phyloP scores from a whole-genome alignment of 2,113 vertebrate genomes.

The Cyanoliseus patagonus region DNA sequence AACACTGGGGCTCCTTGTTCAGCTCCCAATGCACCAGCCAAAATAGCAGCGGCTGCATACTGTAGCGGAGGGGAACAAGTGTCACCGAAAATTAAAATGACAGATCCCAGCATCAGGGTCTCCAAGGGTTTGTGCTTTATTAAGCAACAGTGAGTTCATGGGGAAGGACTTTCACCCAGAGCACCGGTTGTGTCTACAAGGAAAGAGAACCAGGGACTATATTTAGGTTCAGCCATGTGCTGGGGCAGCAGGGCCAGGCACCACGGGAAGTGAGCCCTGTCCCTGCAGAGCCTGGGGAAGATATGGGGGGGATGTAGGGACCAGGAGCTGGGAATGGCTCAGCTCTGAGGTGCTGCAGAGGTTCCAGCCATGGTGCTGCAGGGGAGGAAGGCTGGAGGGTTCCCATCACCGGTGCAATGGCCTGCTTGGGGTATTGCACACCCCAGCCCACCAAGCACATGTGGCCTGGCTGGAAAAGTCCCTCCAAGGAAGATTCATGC shows the following conservation, averaged over 20 bases:
- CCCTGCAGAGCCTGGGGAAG: neutral
- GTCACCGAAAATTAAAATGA: constrained; percentile 30
- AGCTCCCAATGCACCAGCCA: neutral
- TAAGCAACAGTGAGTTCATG: constrained; percentile 63
- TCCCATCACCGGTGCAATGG: rapidly evolving
- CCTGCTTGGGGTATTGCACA: neutral
- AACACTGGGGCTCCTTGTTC: neutral
- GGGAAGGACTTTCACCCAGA: constrained; percentile 49
- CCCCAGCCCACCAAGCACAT: neutral
- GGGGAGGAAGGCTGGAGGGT: neutral
- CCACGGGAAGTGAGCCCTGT: neutral
- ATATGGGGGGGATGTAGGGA: neutral
- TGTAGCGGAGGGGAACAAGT: neutral
- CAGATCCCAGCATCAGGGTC: constrained; percentile 30
- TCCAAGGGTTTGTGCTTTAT: constrained; percentile 52
- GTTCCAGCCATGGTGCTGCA: rapidly evolving
- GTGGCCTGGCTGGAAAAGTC: neutral
- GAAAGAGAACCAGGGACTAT: neutral
- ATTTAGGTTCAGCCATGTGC: constrained; percentile 4
- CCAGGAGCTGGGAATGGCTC: neutral
- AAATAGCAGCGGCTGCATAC: neutral
- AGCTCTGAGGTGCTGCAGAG: neutral
- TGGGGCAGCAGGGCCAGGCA: neutral
- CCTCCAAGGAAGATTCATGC: neutral
- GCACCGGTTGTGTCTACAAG: constrained; percentile 9